Conservation (phyloP, 2,797 vertebrate genomes). For the Bradypus variegatus region DNA sequence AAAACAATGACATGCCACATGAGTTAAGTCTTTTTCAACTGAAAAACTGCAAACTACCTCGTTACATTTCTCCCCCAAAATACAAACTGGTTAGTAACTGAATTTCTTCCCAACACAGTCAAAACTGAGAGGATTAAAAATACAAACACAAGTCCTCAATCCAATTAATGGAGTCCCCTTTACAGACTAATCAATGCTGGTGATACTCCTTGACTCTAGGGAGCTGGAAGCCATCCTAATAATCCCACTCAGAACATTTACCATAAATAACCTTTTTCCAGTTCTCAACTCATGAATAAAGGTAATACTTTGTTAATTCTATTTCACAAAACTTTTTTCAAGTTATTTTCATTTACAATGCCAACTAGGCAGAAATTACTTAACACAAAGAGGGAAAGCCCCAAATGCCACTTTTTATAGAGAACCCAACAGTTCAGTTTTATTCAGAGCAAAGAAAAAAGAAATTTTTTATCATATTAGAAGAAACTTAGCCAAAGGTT, state of each 20-base stretch:
- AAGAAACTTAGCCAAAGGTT: conserved; percentile 72
- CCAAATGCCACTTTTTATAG: conserved; percentile 69
- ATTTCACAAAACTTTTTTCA: conserved; percentile 62
- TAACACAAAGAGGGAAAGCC: conserved; percentile 66
- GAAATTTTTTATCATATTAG: conserved; percentile 71
- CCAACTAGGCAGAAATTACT: conserved; percentile 61
- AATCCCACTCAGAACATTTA: conserved; percentile 35
- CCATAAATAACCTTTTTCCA: conserved; percentile 52
- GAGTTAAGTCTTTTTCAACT: conserved; percentile 47
- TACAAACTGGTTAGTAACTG: conserved; percentile 47
- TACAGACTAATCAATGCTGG: background rate
- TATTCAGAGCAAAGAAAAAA: conserved; percentile 75
- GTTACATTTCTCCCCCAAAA: conserved; percentile 35
- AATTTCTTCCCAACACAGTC: conserved; percentile 41
- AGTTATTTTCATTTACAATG: conserved; percentile 76
- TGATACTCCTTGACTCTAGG: background rate
- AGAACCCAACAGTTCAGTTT: conserved; percentile 74
- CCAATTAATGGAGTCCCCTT: conserved; percentile 19
- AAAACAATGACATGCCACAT: conserved; percentile 63
- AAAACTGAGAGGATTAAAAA: conserved; percentile 48
- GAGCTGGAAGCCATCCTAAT: conserved; percentile 45
- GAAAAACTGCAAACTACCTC: conserved; percentile 57
- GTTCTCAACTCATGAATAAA: conserved; percentile 65
- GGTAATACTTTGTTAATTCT: conserved; percentile 59
- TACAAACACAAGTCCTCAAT: conserved; percentile 38